A percentile compares a stretch with the other conserved stretches of the same genome.
These are phyloP conservation scores for Protaetia brevitarsis DNA, from an alignment of 1,140 invertebrate species.

Conservation along the genomic window DNA sequence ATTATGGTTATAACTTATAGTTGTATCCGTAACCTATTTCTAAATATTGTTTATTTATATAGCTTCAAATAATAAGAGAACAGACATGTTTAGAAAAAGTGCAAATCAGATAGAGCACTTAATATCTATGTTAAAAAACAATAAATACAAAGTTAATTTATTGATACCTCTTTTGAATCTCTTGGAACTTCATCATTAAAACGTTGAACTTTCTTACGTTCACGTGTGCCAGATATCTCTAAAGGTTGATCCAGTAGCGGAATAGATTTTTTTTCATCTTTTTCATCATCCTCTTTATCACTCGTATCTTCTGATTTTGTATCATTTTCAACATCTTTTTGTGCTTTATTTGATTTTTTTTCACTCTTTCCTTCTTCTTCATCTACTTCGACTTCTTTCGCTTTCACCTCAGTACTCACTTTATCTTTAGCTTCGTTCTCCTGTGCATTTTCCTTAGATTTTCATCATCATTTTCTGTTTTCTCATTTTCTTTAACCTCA, in stretches of 20 bases:
- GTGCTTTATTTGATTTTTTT: constrained; percentile 22
- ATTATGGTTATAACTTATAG: no score
- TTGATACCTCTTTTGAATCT: constrained; percentile 52
- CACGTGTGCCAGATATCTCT: constrained; percentile 39
- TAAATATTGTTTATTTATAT: no score
- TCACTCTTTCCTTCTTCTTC: constrained; percentile 33
- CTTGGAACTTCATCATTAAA: constrained; percentile 45
- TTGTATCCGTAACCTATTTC: no score
- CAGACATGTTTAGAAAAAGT: no score
- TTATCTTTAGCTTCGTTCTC: constrained; percentile 29
- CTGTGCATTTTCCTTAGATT: constrained; percentile 30
- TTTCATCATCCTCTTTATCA: constrained; percentile 51
- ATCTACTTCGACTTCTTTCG: constrained; percentile 44
- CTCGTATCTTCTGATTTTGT: constrained; percentile 51
- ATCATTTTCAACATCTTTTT: constrained; percentile 38
- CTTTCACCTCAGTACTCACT: constrained; percentile 33
- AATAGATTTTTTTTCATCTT: constrained; percentile 46
- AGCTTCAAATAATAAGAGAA: no score
- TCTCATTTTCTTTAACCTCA: constrained; percentile 28
- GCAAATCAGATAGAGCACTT: no score
- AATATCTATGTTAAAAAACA: no score
- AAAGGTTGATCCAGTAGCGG: constrained; percentile 45
- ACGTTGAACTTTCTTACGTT: constrained; percentile 39
- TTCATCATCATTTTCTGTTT: constrained; percentile 34
- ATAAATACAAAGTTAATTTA: not conserved